Percentiles rank a stretch among this genome's conserved stretches.
Evolutionary conservation across 2,113 vertebrate genomes (phyloP).

Genomic region (Scatophagus argus): DNA sequence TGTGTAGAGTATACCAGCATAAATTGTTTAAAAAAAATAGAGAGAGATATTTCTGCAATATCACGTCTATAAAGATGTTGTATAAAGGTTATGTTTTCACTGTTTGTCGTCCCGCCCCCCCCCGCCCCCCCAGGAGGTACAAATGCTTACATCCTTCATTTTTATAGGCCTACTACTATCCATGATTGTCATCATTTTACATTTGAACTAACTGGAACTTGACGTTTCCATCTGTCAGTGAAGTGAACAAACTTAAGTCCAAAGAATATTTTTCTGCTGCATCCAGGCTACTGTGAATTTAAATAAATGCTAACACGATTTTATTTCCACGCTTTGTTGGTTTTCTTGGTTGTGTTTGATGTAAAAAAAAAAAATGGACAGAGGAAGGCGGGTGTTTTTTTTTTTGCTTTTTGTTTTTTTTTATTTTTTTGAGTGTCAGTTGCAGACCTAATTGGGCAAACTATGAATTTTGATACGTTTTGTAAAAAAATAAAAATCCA

Average conservation of each 20-base stretch:
- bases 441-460: slow-evolving; percentile 68
- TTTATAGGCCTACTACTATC: slow-evolving; percentile 78
- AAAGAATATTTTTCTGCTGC: slow-evolving; percentile 99
- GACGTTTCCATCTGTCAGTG: slow-evolving; percentile 84
- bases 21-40: slow-evolving; percentile 84
- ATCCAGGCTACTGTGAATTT: slow-evolving; percentile 98
- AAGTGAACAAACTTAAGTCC: slow-evolving; percentile 91
- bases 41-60: slow-evolving; percentile 93
- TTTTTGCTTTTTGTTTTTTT: too few species aligned
- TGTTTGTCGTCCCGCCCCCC: slow-evolving; percentile 67
- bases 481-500: slow-evolving; percentile 34
- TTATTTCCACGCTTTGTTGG: slow-evolving; percentile 83
- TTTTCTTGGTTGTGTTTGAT: slow-evolving; percentile 75
- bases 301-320: slow-evolving; percentile 83
- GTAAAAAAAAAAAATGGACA: slow-evolving; percentile 48
- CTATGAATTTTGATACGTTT: slow-evolving; percentile 72
- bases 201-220: slow-evolving; percentile 84
- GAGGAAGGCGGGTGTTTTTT: slow-evolving; percentile 70
- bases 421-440: slow-evolving; percentile 56
- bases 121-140: slow-evolving; percentile 69
- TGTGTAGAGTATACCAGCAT: slow-evolving; percentile 98
- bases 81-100: slow-evolving; percentile 88
- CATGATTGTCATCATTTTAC: slow-evolving; percentile 81
- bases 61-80: slow-evolving; percentile 90
- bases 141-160: slow-evolving; percentile 77